These are phyloP conservation scores for Liodrosophila aerea DNA, from an alignment of 2,888 invertebrate genomes.

Conservation along the genomic window DNA sequence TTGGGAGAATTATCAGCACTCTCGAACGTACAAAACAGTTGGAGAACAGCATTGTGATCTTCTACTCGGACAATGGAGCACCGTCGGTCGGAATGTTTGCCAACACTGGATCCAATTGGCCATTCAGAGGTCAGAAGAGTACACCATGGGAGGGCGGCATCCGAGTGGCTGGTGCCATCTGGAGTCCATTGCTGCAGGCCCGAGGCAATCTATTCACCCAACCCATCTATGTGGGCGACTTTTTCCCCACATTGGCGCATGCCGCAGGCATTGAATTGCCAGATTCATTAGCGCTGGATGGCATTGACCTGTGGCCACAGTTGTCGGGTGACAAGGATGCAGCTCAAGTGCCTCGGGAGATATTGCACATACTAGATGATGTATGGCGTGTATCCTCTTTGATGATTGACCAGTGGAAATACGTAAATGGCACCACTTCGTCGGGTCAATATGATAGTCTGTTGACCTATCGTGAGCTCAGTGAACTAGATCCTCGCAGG, in stretches of 20 bases:
- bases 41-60: conserved; percentile 91
- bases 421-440: conserved; percentile 78
- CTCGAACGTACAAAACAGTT: conserved; percentile 87
- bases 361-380: conserved; percentile 89
- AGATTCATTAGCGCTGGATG: conserved; percentile 84
- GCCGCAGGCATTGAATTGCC: conserved; percentile 73
- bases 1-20: conserved; percentile 89
- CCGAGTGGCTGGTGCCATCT: conserved; percentile 89
- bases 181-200: conserved; percentile 85
- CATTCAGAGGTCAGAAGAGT: conserved; percentile 90
- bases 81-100: conserved; percentile 88
- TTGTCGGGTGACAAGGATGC: conserved; percentile 76
- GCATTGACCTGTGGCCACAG: conserved; percentile 87
- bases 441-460: conserved; percentile 66
- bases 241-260: conserved; percentile 88
- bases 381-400: conserved; percentile 79
- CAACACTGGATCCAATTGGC: conserved; percentile 91
- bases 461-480: conserved; percentile 60
- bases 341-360: conserved; percentile 84
- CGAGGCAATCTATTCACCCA: conserved; percentile 85
- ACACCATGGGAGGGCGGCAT: conserved; percentile 94
- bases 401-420: conserved; percentile 73
- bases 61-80: conserved; percentile 94
- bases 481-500: conserved; percentile 72
- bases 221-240: conserved; percentile 91